phyloP scores from a whole-genome alignment of 1,140 invertebrate genomes.

The Heliconius eleuchia region DNA sequence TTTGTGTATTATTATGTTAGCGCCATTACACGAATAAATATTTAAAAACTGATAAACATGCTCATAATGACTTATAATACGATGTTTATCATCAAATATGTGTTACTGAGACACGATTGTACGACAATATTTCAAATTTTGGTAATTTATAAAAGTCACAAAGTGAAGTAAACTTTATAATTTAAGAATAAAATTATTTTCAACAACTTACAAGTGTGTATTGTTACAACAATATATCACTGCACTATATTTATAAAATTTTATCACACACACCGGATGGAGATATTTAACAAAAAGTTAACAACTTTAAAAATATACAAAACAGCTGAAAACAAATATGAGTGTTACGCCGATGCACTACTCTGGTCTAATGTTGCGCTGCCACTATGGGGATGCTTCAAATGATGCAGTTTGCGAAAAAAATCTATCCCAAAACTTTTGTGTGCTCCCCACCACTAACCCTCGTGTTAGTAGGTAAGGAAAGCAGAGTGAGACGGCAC shows the following conservation, averaged over 20 bases:
- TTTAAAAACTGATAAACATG: slow-evolving; percentile 18
- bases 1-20: slow-evolving; percentile 17
- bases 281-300: slow-evolving; percentile 26
- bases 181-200: not conserved
- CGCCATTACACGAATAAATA: slow-evolving; percentile 3
- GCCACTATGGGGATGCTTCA: slow-evolving; percentile 48
- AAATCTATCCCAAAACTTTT: slow-evolving; percentile 77
- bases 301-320: slow-evolving; percentile 33
- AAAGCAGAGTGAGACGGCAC: slow-evolving; percentile 51
- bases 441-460: slow-evolving; percentile 70
- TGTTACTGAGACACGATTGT: not conserved
- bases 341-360: slow-evolving; percentile 35
- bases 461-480: slow-evolving; percentile 65
- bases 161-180: not conserved
- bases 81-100: slow-evolving; percentile 11
- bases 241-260: slow-evolving; percentile 9
- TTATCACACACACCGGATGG: slow-evolving; percentile 26
- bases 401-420: slow-evolving; percentile 76
- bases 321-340: slow-evolving; percentile 21
- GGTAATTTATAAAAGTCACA: not conserved
- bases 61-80: not conserved
- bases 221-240: not conserved
- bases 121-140: not conserved
- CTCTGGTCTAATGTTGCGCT: slow-evolving; percentile 49
- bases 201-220: not conserved